phyloP scores from a whole-genome alignment of 2,888 invertebrate species.

The Pediacus dermestoides region DNA sequence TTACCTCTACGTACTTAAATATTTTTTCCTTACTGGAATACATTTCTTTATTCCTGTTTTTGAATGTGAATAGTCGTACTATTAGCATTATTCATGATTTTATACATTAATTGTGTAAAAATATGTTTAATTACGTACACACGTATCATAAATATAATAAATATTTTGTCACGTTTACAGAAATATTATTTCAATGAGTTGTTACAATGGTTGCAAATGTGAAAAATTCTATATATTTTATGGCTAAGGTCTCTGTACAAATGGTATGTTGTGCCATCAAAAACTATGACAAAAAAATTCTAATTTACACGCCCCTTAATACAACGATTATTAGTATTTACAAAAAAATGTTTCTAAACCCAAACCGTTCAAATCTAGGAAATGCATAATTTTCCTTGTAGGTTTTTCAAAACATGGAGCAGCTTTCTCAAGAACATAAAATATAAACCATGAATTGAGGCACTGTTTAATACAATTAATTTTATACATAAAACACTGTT shows the following conservation, averaged over 20 bases:
- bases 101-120: slow-evolving; percentile 1
- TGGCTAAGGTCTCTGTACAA: not conserved
- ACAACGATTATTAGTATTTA: no score
- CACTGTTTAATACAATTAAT: not conserved
- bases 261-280: not conserved
- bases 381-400: no score
- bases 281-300: no score
- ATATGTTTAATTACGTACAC: not conserved
- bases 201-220: no score
- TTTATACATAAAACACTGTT: not conserved
- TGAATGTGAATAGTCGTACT: no score
- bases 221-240: no score
- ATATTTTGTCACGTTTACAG: not conserved
- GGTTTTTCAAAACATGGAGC: not conserved
- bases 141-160: not conserved
- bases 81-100: slow-evolving; percentile 1
- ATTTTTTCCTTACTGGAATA: no score
- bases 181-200: not conserved
- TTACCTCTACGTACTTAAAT: no score
- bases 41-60: no score
- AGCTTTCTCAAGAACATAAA: not conserved
- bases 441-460: not conserved
- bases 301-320: no score
- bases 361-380: no score
- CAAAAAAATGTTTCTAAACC: no score